Percentiles rank a stretch among this genome's conserved stretches.
These are phyloP conservation scores for Camptogramma bilineatum DNA, from an alignment of 2,888 invertebrate species.

Conservation along the genomic window DNA sequence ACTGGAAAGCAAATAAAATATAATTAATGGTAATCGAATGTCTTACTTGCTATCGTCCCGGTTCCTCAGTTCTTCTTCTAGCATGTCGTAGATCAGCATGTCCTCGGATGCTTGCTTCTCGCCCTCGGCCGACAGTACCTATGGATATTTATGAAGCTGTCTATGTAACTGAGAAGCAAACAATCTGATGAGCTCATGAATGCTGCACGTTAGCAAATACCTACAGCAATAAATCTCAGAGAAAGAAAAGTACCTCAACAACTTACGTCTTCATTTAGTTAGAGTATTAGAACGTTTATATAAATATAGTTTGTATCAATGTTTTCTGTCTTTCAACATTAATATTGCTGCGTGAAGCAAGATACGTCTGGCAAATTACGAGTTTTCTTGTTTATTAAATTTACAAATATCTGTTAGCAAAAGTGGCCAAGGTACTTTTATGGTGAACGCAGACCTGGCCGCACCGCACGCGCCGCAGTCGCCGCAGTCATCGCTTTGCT, in stretches of 20 bases:
- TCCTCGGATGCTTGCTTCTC: conserved; percentile 87
- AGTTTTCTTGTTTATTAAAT: neutral
- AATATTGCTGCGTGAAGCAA: neutral
- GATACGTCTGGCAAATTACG: neutral
- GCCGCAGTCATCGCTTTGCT: too few relatives aligned
- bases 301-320: neutral
- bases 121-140: conserved; percentile 80
- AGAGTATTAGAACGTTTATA: neutral
- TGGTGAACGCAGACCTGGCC: too few relatives aligned
- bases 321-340: neutral
- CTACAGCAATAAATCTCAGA: conserved; percentile 28
- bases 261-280: neutral
- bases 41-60: conserved; percentile 92
- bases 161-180: conserved; percentile 71
- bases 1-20: conserved; percentile 25
- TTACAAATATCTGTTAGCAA: neutral
- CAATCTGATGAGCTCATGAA: conserved; percentile 53
- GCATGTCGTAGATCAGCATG: conserved; percentile 90
- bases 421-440: conserved; percentile 19
- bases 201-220: conserved; percentile 25
- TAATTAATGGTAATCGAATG: conserved; percentile 40
- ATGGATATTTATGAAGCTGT: conserved; percentile 77
- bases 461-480: too few relatives aligned
- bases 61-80: conserved; percentile 93
- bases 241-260: conserved; percentile 15